Conservation (phyloP, 2,113 vertebrate genomes). For the Urocynchramus pylzowi region DNA sequence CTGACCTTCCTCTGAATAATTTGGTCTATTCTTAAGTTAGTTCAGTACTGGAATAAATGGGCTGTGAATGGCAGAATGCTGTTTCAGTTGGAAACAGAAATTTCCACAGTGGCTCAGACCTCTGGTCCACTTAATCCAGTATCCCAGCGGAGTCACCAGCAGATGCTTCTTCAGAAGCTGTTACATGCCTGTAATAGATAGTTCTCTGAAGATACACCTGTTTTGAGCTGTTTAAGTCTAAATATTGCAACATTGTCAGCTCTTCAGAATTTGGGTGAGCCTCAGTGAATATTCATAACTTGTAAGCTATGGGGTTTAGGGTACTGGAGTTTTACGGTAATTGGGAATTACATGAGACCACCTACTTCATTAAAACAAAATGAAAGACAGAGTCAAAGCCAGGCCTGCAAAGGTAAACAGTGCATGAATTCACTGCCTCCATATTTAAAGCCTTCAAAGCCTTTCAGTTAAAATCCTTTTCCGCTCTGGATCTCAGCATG, state of each 20-base stretch:
- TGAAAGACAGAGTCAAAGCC: slow-evolving; percentile 49
- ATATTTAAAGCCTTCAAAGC: slow-evolving; percentile 46
- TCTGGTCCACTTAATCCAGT: neutral
- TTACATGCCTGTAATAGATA: neutral
- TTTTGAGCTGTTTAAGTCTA: neutral
- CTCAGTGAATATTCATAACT: neutral
- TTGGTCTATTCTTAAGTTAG: neutral
- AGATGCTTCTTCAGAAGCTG: neutral
- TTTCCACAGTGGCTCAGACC: neutral
- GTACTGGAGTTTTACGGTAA: neutral
- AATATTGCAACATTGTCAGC: neutral
- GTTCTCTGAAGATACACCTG: neutral
- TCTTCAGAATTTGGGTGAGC: neutral
- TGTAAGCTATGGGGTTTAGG: neutral
- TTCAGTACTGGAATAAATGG: neutral
- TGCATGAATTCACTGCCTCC: slow-evolving; percentile 61
- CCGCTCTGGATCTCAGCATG: slow-evolving; percentile 63
- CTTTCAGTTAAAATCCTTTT: slow-evolving; percentile 64
- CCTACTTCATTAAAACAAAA: slow-evolving; percentile 58
- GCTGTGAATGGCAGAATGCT: neutral
- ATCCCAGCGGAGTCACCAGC: neutral
- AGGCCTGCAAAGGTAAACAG: slow-evolving; percentile 39
- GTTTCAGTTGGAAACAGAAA: neutral
- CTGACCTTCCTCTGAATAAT: neutral
- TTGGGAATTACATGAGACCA: slow-evolving; percentile 19